These are phyloP conservation scores for Amphiprion clarkii DNA, from an alignment of 2,797 vertebrate species.

Conservation along the genomic window DNA sequence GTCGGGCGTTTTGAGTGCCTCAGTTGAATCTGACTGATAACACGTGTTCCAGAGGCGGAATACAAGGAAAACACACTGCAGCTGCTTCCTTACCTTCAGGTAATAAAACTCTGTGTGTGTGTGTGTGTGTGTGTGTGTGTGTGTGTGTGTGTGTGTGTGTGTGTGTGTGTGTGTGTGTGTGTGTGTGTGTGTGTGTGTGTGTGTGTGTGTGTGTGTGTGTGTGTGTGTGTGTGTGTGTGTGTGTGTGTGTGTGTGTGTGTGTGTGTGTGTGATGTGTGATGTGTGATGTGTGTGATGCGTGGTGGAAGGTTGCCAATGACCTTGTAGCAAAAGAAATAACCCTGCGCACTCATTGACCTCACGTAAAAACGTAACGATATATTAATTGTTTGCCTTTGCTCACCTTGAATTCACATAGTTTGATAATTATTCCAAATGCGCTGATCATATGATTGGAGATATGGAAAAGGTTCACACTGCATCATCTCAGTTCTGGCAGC, in stretches of 20 bases:
- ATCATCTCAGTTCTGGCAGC: slow-evolving; percentile 30
- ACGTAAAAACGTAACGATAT: slow-evolving; percentile 52
- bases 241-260: neutral
- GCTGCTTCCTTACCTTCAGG: slow-evolving; percentile 72
- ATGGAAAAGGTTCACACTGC: slow-evolving; percentile 48
- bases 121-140: slow-evolving; percentile 32
- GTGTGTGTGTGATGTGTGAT: neutral
- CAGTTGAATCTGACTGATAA: slow-evolving; percentile 61
- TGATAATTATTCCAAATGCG: slow-evolving; percentile 53
- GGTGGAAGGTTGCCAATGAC: slow-evolving; percentile 43
- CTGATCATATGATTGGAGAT: slow-evolving; percentile 41
- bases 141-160: slow-evolving; percentile 6
- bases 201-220: slow-evolving; percentile 30
- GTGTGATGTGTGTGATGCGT: neutral
- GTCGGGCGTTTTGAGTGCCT: slow-evolving; percentile 58
- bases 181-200: slow-evolving; percentile 28
- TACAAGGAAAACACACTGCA: slow-evolving; percentile 53
- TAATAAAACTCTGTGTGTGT: slow-evolving; percentile 41
- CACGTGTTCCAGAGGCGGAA: slow-evolving; percentile 60
- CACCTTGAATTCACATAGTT: slow-evolving; percentile 38
- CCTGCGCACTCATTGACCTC: slow-evolving; percentile 48
- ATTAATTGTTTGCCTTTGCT: slow-evolving; percentile 51
- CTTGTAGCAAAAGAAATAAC: slow-evolving; percentile 67
- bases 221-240: slow-evolving; percentile 3
- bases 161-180: neutral